A percentile compares a stretch with the other conserved stretches of the same genome.
These are phyloP conservation scores for Oophaga pumilio DNA, from an alignment of 2,113 vertebrate species.

Conservation along the genomic window DNA sequence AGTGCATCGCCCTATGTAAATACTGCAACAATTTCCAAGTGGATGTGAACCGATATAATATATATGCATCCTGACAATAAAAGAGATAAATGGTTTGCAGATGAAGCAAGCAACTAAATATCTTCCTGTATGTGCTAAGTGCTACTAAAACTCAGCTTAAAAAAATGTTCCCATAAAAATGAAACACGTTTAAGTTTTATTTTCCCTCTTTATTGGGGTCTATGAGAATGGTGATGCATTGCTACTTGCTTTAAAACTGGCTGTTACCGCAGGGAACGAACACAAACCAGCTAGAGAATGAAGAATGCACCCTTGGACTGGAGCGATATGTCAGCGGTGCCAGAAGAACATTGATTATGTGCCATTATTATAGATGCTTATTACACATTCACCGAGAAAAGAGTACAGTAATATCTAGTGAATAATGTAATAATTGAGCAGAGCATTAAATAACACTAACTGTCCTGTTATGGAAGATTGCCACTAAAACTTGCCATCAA, in stretches of 20 bases:
- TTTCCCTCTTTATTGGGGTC: conserved; percentile 39
- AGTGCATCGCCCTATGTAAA: conserved; percentile 11
- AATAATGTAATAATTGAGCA: conserved; percentile 30
- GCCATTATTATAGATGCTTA: conserved; percentile 37
- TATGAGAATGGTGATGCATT: conserved; percentile 42
- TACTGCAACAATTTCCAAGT: conserved; percentile 12
- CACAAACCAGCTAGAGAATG: conserved; percentile 22
- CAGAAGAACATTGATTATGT: conserved; percentile 42
- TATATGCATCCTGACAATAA: conserved; percentile 48
- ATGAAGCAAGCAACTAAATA: conserved; percentile 52
- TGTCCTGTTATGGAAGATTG: conserved; percentile 17
- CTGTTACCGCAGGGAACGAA: conserved; percentile 33
- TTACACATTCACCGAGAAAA: conserved; percentile 37
- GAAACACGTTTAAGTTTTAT: conserved; percentile 52
- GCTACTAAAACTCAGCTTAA: conserved; percentile 49
- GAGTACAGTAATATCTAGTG: conserved; percentile 20
- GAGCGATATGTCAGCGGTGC: conserved; percentile 21
- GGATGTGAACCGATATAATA: conserved; percentile 41
- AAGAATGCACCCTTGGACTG: conserved; percentile 26
- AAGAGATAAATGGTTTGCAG: conserved; percentile 50
- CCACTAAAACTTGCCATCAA: conserved; percentile 6
- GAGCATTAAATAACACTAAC: conserved; percentile 24
- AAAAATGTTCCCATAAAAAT: conserved; percentile 52
- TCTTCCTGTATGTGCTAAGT: conserved; percentile 49
- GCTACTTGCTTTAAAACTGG: conserved; percentile 21